phyloP scores from a whole-genome alignment of 2,113 vertebrate genomes.

The human (Homo sapiens) region DNA sequence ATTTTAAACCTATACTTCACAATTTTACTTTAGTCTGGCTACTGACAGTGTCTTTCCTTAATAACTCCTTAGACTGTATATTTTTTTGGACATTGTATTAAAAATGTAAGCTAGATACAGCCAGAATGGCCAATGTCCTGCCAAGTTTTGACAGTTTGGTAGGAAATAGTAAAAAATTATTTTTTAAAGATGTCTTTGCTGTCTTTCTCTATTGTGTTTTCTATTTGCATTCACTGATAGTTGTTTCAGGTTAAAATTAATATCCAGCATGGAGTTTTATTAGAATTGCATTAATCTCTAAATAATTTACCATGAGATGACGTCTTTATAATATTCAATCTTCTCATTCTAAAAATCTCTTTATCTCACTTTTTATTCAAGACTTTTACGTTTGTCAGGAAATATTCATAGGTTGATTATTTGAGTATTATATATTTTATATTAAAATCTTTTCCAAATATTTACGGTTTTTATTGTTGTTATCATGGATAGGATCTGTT shows the following conservation, averaged over 20 bases:
- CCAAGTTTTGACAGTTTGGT: not conserved
- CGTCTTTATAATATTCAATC: not conserved
- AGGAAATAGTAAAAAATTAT: not conserved
- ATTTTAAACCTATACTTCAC: not conserved
- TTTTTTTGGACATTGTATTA: not conserved
- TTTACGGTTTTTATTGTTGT: not conserved
- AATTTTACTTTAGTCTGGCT: not conserved
- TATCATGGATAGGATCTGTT: not conserved
- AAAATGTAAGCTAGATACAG: not conserved
- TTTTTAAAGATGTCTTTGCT: not conserved
- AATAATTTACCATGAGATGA: not conserved
- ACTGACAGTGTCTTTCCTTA: not conserved
- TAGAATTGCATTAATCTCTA: not conserved
- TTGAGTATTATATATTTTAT: not conserved
- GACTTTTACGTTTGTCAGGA: not conserved
- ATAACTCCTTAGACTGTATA: not conserved
- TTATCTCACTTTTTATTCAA: not conserved
- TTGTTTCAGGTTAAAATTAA: conserved; percentile 21
- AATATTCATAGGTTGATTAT: not conserved
- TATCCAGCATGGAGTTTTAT: not conserved
- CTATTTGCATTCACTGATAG: not conserved
- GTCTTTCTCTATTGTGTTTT: not conserved
- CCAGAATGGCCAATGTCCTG: not conserved
- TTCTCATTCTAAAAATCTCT: not conserved
- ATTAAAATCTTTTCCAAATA: not conserved